These are phyloP conservation scores for Ethmia dodecea DNA, from an alignment of 2,888 invertebrate genomes.

Conservation along the genomic window DNA sequence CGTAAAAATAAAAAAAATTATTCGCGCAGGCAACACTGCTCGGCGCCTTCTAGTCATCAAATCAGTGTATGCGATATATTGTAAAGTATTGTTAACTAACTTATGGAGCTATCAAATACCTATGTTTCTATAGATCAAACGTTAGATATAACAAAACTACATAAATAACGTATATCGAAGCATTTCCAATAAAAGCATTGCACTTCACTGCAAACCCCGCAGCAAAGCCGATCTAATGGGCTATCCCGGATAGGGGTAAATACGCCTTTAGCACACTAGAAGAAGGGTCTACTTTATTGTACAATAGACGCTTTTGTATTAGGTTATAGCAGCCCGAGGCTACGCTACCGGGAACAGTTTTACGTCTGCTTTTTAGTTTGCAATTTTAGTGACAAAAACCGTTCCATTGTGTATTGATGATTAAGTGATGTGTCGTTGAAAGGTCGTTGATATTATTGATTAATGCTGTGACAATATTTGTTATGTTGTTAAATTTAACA, in stretches of 20 bases:
- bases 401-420: background rate
- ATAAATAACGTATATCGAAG: slow-evolving; percentile 25
- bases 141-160: no score
- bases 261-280: slow-evolving; percentile 32
- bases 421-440: no score
- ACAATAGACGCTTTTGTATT: slow-evolving; percentile 30
- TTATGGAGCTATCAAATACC: no score
- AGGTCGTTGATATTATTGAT: no score
- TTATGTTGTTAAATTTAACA: no score
- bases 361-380: slow-evolving; percentile 34
- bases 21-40: no score
- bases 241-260: slow-evolving; percentile 16
- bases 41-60: no score
- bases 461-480: no score
- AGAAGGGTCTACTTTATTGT: slow-evolving; percentile 43
- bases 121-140: no score
- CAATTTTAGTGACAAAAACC: background rate
- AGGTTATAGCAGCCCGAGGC: slow-evolving; percentile 42
- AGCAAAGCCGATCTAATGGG: slow-evolving; percentile 33
- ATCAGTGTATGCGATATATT: no score
- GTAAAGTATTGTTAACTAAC: no score
- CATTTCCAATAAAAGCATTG: slow-evolving; percentile 34
- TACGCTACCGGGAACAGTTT: slow-evolving; percentile 39
- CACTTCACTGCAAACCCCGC: slow-evolving; percentile 30
- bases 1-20: no score